Evolutionary conservation across 2,888 invertebrate species (phyloP).

Genomic region (Linnaemya vulpina): DNA sequence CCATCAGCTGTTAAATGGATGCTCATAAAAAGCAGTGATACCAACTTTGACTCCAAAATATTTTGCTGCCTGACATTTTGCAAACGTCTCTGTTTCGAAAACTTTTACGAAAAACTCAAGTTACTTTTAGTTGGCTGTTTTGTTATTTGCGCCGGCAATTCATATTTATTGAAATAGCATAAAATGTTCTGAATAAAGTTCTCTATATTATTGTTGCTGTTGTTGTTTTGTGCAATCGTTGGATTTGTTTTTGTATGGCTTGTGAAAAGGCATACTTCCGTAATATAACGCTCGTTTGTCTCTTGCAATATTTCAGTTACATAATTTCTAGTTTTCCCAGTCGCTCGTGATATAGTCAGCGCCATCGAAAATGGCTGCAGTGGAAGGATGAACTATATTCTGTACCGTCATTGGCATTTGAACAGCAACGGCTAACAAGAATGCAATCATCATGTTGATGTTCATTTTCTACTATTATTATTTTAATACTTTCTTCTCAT

Average conservation of each 20-base stretch:
- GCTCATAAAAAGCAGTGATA: too few species aligned
- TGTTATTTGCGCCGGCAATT: slow-evolving; percentile 77
- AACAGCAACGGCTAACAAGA: slow-evolving; percentile 10
- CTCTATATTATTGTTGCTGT: slow-evolving; percentile 23
- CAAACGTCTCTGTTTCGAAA: slow-evolving; percentile 51
- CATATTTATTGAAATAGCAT: slow-evolving; percentile 82
- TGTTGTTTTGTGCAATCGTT: slow-evolving; percentile 42
- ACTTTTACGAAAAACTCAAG: slow-evolving; percentile 61
- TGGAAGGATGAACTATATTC: slow-evolving; percentile 37
- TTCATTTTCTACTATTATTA: slow-evolving; percentile 30
- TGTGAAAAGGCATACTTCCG: slow-evolving; percentile 21
- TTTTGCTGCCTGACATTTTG: neutral
- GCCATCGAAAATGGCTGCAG: slow-evolving; percentile 39
- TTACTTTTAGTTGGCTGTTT: slow-evolving; percentile 66
- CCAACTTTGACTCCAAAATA: too few species aligned
- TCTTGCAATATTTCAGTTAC: slow-evolving; percentile 57
- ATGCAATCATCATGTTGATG: slow-evolving; percentile 49
- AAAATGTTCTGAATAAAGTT: slow-evolving; percentile 74
- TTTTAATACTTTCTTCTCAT: slow-evolving; percentile 42
- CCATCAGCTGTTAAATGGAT: too few species aligned
- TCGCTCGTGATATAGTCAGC: slow-evolving; percentile 8
- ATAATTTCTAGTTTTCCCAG: slow-evolving; percentile 38
- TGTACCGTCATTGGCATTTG: slow-evolving; percentile 33
- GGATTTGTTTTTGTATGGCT: slow-evolving; percentile 42
- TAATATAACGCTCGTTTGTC: slow-evolving; percentile 29